Evolutionary conservation across 1,140 invertebrate genomes (phyloP), one percentile per base, ranked within the genome.

Genomic region (Drosophila pectinifera): DNA sequence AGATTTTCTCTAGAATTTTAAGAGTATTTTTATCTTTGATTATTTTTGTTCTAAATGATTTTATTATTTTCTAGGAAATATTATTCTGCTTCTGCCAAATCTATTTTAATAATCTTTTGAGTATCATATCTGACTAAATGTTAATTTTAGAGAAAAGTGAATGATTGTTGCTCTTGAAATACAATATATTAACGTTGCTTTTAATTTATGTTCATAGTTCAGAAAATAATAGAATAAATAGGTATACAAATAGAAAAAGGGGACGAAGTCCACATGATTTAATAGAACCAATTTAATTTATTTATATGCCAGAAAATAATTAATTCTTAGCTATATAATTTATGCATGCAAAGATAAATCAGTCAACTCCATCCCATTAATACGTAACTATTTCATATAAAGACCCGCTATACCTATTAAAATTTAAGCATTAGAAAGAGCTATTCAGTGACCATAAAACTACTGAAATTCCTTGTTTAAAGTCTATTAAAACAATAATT

Each of bases 391-490:
- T 51, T 24, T 24, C 6, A 24, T 16, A 13, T 54, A 2, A 61
- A 18, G 22, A 55, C 7, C 11, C 20, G 14, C 42, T 24, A 34
- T 11, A 6, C 14, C n/a, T 1, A 36, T 59, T 5, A 22, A 48
- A 53, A 18, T 16, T 7, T 5, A 11, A 6, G 3, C 4, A 16
- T 5, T 24, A 2, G 10, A 28, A 28, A 11, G 0, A n/a, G n/a
- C n/a, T n/a, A n/a, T n/a, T n/a, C n/a, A n/a, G n/a, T n/a, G n/a
- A n/a, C n/a, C 8, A n/a, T 58, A n/a, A 22, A 22, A 20, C 18
- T 42, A 42, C n/a, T 42, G 14, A 43, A 43, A 18, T 43, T 14
- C n/a, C 43, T 46, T 20, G 49, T 56, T 26, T 18, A 13, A 38
- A 26, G 1, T 26, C 13, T 14, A 14, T 18, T 7, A 31, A 24